Base-by-base conservation (phyloP, 2,113 vertebrate species). In the Bos javanicus region DNA sequence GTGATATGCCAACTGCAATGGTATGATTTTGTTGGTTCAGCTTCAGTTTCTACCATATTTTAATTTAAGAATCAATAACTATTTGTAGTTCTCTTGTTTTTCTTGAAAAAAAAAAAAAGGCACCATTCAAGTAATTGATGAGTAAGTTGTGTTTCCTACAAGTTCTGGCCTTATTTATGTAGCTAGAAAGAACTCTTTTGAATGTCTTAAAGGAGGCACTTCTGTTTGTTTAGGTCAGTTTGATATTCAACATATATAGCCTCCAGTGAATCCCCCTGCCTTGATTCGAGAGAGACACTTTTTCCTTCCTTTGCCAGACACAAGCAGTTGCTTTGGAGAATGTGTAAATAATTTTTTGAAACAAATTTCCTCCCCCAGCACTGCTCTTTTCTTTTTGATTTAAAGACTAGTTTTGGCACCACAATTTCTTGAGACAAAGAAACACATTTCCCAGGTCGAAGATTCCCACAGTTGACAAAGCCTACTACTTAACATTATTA, bases 391-490 rank as follows among this genome's bases (percentile, higher is more conserved):
- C 76, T 89, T 95, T 94, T 86, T 11, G 11, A 25, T 80, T 89
- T 95, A 94, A 95, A 91, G 67, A 71, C 56, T 57, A 71, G 62
- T 5, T 85, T 46, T 39, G 80, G 50, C 62, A 52, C 12, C 28
- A 48, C 48, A 43, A 98, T 90, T 96, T 96, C 43, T 60, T 78
- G 56, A 36, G 88, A 56, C 59, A 88, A 82, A 86, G 59, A 48
- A 56, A 88, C 21, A 71, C 67, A 74, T 96, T 96, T 52, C 43
- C 80, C 60, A 91, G 78, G 11, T 94, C 43, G 76, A 96, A 81
- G 64, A 89, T 91, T 91, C 52, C 33, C 1, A 19, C 9, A 80
- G 50, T n/a, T 95, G 54, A 87, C 62, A 93, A 91, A 97, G 43
- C 9, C 74, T 39, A 46, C 52, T 81, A 80, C 62, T 93, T 96